Percentiles rank a stretch among this genome's conserved stretches.
phyloP scores from a whole-genome alignment of 1,140 invertebrate genomes.

The Papilio polytes region DNA sequence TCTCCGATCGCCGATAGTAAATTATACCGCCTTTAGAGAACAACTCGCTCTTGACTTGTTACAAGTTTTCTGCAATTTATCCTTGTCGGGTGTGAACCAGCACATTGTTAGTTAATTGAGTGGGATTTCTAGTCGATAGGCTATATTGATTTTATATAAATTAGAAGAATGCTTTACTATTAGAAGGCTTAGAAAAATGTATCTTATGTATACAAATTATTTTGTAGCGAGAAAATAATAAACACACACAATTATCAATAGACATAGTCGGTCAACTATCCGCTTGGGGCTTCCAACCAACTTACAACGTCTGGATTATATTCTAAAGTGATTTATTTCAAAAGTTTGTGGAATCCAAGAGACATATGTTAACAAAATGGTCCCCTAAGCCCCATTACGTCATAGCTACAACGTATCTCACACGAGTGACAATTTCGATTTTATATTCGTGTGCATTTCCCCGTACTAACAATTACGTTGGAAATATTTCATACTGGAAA shows the following conservation, averaged over 20 bases:
- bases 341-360: neutral
- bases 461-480: constrained; percentile 18
- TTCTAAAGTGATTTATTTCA: neutral
- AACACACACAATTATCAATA: too few relatives aligned
- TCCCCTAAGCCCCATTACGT: too few relatives aligned
- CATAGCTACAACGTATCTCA: neutral
- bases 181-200: too few relatives aligned
- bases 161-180: too few relatives aligned
- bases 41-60: constrained; percentile 12
- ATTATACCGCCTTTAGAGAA: constrained; percentile 17
- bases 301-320: too few relatives aligned
- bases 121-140: neutral
- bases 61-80: constrained; percentile 24
- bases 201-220: too few relatives aligned
- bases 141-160: neutral
- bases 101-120: constrained; percentile 21
- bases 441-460: constrained; percentile 14
- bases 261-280: too few relatives aligned
- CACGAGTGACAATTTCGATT: constrained; percentile 1
- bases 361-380: neutral
- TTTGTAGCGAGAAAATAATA: too few relatives aligned
- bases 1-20: constrained; percentile 18
- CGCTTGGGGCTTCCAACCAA: too few relatives aligned
- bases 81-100: neutral
- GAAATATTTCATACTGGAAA: constrained; percentile 23